phyloP scores from a whole-genome alignment of 2,888 invertebrate genomes.

The Tryphoninae sp. region DNA sequence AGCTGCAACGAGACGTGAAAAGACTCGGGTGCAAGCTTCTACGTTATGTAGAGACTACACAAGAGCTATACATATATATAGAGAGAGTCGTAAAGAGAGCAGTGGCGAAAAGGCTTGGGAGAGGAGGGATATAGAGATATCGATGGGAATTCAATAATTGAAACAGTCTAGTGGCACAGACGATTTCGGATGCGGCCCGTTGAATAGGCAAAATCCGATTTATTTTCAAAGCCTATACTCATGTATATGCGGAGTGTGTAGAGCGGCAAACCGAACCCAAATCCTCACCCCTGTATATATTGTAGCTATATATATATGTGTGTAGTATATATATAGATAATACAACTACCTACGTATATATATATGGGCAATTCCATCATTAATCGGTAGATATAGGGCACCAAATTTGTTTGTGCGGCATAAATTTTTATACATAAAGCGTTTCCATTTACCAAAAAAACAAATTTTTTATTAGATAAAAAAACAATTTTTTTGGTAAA shows the following conservation, averaged over 20 bases:
- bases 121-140: conserved; percentile 38
- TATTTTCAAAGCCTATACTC: conserved; percentile 53
- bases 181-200: conserved; percentile 40
- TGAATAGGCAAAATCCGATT: conserved; percentile 61
- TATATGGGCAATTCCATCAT: background rate
- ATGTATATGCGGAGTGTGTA: conserved; percentile 10
- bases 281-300: conserved; percentile 13
- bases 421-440: too few relatives aligned
- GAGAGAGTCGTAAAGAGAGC: conserved; percentile 11
- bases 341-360: conserved; percentile 1
- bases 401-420: too few relatives aligned
- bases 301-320: background rate
- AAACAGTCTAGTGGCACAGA: conserved; percentile 41
- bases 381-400: too few relatives aligned
- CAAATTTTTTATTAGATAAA: too few relatives aligned
- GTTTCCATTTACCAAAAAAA: too few relatives aligned
- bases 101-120: conserved; percentile 15
- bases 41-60: background rate
- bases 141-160: conserved; percentile 60
- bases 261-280: conserved; percentile 27
- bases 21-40: background rate
- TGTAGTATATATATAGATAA: background rate
- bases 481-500: too few relatives aligned
- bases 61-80: background rate
- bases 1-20: too few relatives aligned